Conservation (phyloP, 64 coral and sea anemone species). For the Actinia tenebrosa region DNA sequence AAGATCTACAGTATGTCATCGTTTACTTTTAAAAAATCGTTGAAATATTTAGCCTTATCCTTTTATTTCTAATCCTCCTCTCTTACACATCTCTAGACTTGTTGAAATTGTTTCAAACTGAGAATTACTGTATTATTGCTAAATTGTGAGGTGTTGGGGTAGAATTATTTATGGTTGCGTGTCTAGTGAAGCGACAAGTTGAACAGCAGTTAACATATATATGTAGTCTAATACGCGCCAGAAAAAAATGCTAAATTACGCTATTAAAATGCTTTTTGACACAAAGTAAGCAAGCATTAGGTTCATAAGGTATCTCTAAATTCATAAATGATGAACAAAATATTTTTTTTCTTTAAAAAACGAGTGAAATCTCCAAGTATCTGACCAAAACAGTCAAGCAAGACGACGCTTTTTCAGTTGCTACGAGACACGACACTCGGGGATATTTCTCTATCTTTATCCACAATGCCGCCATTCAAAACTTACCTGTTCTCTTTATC, state of each 20-base stretch:
- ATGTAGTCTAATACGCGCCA: neutral
- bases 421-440: neutral
- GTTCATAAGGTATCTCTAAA: neutral
- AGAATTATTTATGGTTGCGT: neutral
- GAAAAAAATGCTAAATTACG: neutral
- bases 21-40: neutral
- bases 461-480: neutral
- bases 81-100: neutral
- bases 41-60: neutral
- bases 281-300: neutral
- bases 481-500: constrained; percentile 95
- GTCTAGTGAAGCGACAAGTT: constrained; percentile 2
- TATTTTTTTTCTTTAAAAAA: too few species aligned
- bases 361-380: neutral
- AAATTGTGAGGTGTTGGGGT: neutral
- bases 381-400: neutral
- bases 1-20: neutral
- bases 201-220: neutral
- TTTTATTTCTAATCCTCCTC: neutral
- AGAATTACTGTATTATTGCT: neutral
- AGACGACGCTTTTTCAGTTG: constrained; percentile 27
- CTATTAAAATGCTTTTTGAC: neutral
- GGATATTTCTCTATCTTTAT: neutral
- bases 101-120: neutral
- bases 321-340: neutral